Conservation (phyloP, 2,888 invertebrate genomes). For the Escarpia spicata region DNA sequence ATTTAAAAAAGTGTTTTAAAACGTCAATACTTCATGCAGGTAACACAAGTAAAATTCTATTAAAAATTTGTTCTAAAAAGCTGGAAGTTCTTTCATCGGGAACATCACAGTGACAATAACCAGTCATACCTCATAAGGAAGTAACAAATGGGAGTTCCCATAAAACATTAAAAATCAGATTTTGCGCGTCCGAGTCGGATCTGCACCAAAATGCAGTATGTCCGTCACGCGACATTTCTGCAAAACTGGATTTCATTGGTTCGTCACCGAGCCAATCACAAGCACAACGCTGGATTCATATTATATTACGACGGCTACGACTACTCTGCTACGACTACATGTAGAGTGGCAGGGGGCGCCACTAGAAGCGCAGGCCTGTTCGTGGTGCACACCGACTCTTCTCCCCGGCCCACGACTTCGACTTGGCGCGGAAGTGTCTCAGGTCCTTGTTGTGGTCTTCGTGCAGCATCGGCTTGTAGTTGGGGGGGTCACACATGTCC, state of each 20-base stretch:
- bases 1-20: background rate
- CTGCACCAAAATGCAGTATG: background rate
- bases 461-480: conserved; percentile 87
- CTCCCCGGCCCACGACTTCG: background rate
- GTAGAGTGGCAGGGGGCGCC: background rate
- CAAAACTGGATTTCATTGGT: background rate
- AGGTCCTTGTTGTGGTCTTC: conserved; percentile 80
- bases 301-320: conserved; percentile 13
- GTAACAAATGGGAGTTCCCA: background rate
- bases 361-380: background rate
- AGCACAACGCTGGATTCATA: background rate
- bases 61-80: background rate
- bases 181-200: background rate
- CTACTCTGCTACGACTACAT: background rate
- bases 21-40: background rate
- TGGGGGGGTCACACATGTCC: conserved; percentile 77
- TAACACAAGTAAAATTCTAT: background rate
- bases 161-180: background rate
- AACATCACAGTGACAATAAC: background rate
- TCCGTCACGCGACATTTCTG: background rate
- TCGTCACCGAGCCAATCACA: background rate
- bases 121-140: background rate
- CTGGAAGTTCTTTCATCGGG: background rate
- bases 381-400: background rate
- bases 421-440: conserved; percentile 77